These are phyloP conservation scores for Pegoplata infirma DNA, from an alignment of 2,888 invertebrate genomes.

Conservation along the genomic window DNA sequence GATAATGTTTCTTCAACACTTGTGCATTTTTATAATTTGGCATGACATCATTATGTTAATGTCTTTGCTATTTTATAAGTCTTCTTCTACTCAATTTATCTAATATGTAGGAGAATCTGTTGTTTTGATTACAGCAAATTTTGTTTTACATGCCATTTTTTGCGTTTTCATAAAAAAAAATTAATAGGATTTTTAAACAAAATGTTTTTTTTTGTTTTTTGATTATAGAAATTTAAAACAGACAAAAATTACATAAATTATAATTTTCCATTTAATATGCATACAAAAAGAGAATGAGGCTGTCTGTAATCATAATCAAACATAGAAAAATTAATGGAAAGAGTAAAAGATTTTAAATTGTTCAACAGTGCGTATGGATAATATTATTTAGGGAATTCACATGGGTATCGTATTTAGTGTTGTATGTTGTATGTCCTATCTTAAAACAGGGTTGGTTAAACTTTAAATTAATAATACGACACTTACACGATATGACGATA, in stretches of 20 bases:
- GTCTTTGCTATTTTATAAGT: neutral
- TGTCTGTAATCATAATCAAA: neutral
- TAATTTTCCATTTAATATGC: conserved; percentile 40
- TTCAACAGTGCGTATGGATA: conserved; percentile 33
- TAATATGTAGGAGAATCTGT: neutral
- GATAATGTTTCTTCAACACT: neutral
- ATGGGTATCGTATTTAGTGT: too few species aligned
- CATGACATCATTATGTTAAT: neutral
- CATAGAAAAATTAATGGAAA: neutral
- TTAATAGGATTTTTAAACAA: conserved; percentile 7
- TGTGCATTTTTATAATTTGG: neutral
- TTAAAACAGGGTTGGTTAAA: too few species aligned
- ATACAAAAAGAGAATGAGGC: conserved; percentile 1
- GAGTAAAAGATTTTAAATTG: neutral
- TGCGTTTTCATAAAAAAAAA: neutral
- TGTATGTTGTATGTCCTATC: too few species aligned
- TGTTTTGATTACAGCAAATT: neutral
- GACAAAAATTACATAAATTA: conserved; percentile 41
- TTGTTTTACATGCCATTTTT: neutral
- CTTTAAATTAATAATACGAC: too few species aligned
- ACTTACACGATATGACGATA: too few species aligned
- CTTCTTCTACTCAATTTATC: too few species aligned
- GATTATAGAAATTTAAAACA: neutral
- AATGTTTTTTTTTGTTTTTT: too few species aligned
- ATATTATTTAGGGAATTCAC: conserved; percentile 8